Percentiles rank a stretch among this genome's conserved stretches.
Conservation (phyloP, 2,797 vertebrate genomes). For the Falco cherrug region DNA sequence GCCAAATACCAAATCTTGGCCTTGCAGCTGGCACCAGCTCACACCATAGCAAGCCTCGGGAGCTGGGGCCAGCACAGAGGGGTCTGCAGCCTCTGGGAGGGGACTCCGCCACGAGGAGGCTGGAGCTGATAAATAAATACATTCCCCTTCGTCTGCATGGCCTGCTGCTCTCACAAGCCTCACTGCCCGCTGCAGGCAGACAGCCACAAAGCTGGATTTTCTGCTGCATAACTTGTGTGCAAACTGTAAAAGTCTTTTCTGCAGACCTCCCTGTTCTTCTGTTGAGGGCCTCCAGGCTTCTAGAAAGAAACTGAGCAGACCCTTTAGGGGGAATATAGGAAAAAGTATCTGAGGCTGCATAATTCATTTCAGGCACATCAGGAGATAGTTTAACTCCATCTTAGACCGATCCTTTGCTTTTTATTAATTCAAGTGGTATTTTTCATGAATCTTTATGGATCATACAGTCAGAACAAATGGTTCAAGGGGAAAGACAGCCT, state of each 20-base stretch:
- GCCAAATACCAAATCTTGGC: background rate
- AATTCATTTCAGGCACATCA: background rate
- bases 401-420: background rate
- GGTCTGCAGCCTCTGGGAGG: background rate
- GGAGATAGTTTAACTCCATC: background rate
- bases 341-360: background rate
- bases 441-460: background rate
- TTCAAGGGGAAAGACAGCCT: background rate
- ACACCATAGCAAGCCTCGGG: rapidly evolving
- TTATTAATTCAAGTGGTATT: background rate
- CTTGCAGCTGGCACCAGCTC: background rate
- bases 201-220: background rate
- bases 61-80: background rate
- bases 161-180: background rate
- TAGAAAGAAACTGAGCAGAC: background rate
- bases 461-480: background rate
- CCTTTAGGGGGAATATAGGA: background rate
- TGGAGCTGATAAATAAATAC: background rate
- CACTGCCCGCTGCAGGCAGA: background rate
- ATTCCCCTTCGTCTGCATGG: background rate
- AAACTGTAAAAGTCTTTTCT: background rate
- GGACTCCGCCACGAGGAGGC: background rate
- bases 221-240: background rate
- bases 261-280: background rate
- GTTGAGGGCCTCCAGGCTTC: background rate